These are phyloP conservation scores for Stramonita haemastoma DNA, from an alignment of 2,888 invertebrate species.

Conservation along the genomic window DNA sequence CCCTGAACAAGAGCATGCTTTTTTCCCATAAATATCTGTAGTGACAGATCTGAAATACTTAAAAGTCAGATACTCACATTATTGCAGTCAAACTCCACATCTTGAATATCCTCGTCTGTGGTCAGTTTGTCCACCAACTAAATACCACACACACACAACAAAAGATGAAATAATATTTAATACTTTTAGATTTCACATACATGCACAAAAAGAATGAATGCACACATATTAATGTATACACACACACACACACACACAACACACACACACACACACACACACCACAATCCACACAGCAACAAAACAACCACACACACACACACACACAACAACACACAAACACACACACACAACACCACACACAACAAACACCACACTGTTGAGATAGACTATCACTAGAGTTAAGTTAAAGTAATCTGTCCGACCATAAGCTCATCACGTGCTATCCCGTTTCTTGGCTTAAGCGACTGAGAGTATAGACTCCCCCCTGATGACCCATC, in stretches of 20 bases:
- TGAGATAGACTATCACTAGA: no score
- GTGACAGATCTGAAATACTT: neutral
- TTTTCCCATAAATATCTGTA: neutral
- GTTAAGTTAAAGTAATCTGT: no score
- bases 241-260: neutral
- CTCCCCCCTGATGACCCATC: no score
- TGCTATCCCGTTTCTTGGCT: no score
- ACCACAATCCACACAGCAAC: neutral
- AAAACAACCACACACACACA: no score
- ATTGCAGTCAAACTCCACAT: conserved; percentile 84
- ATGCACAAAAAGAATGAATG: neutral
- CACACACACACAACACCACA: no score
- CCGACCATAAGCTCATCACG: no score
- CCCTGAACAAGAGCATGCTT: neutral
- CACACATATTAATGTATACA: no score
- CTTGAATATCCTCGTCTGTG: conserved; percentile 82
- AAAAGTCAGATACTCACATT: conserved; percentile 73
- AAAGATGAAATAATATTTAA: neutral
- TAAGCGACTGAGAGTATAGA: no score
- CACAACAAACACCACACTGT: no score
- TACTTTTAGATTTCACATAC: neutral
- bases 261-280: neutral
- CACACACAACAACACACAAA: no score
- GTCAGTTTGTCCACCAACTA: conserved; percentile 87
- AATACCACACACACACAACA: neutral